These are phyloP conservation scores for Accipiter virgatus DNA, from an alignment of 2,113 vertebrate species.

Conservation along the genomic window DNA sequence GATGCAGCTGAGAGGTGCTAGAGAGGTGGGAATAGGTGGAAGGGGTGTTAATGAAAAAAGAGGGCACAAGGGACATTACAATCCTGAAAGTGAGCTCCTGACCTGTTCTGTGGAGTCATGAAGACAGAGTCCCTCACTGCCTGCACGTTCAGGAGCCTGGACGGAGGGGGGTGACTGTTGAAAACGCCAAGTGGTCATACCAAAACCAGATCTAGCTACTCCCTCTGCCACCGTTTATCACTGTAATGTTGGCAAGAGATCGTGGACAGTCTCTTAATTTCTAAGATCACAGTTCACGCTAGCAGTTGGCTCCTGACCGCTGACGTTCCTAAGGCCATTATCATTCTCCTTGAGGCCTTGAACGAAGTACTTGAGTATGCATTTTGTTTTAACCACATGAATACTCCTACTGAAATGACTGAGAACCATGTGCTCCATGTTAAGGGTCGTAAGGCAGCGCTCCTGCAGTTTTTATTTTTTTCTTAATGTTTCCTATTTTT, in stretches of 20 bases:
- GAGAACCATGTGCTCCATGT: neutral
- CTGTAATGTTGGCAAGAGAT: neutral
- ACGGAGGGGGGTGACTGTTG: neutral
- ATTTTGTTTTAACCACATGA: neutral
- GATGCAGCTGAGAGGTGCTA: neutral
- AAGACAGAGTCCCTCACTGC: neutral
- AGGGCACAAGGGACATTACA: no score
- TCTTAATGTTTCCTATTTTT: neutral
- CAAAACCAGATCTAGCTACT: neutral
- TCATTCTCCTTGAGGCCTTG: neutral
- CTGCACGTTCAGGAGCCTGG: neutral
- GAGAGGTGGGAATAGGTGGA: neutral
- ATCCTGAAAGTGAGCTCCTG: neutral
- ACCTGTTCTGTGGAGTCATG: neutral
- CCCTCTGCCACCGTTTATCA: neutral
- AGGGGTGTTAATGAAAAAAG: neutral
- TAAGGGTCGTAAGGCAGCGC: neutral
- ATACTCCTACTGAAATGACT: neutral
- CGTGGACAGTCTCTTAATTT: neutral
- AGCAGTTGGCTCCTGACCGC: neutral
- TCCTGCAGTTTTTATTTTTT: neutral
- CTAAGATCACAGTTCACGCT: neutral
- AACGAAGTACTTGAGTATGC: neutral
- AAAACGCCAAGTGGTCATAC: rapidly evolving
- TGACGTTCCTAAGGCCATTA: neutral